These are phyloP conservation scores for Taenaris catops DNA, from an alignment of 2,888 invertebrate genomes.

Conservation along the genomic window DNA sequence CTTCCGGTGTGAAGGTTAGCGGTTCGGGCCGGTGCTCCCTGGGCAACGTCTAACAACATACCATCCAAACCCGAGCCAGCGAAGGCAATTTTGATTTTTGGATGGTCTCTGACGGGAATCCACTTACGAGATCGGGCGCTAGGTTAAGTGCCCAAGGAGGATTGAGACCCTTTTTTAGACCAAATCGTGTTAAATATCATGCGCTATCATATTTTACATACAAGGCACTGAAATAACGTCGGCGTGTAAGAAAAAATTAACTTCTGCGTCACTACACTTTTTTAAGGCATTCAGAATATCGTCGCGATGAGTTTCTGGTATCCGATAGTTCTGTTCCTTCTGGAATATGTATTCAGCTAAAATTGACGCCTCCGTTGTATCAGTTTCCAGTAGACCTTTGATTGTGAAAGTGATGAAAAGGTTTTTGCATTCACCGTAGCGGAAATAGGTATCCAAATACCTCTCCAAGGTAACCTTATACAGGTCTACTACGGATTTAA, in stretches of 20 bases:
- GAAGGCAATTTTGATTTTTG: too few relatives aligned
- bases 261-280: slow-evolving; percentile 20
- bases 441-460: slow-evolving; percentile 29
- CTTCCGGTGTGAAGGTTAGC: too few relatives aligned
- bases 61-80: too few relatives aligned
- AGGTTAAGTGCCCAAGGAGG: too few relatives aligned
- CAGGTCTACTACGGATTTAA: slow-evolving; percentile 37
- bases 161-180: too few relatives aligned
- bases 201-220: too few relatives aligned
- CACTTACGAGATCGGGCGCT: too few relatives aligned
- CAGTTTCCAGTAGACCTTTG: slow-evolving; percentile 25
- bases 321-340: slow-evolving; percentile 4
- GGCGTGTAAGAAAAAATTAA: slow-evolving; percentile 26
- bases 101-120: too few relatives aligned
- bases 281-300: slow-evolving; percentile 23
- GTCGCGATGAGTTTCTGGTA: slow-evolving; percentile 5
- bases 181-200: too few relatives aligned
- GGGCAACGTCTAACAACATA: too few relatives aligned
- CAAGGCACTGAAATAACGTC: slow-evolving; percentile 7
- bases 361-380: slow-evolving; percentile 21
- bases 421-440: slow-evolving; percentile 11
- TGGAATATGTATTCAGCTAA: slow-evolving; percentile 24
- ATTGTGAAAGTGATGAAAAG: slow-evolving; percentile 21
- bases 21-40: too few relatives aligned
- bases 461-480: slow-evolving; percentile 30